A percentile compares a stretch with the other conserved stretches of the same genome.
These are phyloP conservation scores for Ischnus inquisitorius DNA, from an alignment of 2,888 invertebrate genomes.

Conservation along the genomic window DNA sequence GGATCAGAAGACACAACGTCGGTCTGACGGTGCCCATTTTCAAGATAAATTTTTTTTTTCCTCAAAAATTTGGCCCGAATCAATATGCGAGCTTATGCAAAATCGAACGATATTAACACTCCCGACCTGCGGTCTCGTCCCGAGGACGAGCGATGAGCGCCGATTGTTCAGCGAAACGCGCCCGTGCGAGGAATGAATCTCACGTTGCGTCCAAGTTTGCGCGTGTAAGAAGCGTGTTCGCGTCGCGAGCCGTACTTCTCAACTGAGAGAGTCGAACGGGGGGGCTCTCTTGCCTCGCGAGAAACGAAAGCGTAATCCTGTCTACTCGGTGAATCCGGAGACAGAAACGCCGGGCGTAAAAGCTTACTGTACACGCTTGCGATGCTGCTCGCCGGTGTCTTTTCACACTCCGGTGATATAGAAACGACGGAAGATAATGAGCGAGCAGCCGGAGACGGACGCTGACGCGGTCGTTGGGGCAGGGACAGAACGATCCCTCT, in stretches of 20 bases:
- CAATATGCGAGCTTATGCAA: too few relatives aligned
- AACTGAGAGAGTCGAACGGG: constrained; percentile 82
- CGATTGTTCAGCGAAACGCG: neutral
- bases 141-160: too few relatives aligned
- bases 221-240: constrained; percentile 78
- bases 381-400: constrained; percentile 62
- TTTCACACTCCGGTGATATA: constrained; percentile 69
- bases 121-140: too few relatives aligned
- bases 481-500: constrained; percentile 39
- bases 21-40: constrained; percentile 67
- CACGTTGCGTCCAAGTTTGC: constrained; percentile 39
- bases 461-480: constrained; percentile 28
- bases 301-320: constrained; percentile 84
- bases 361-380: constrained; percentile 65
- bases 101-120: too few relatives aligned
- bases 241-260: constrained; percentile 84
- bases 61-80: constrained; percentile 6
- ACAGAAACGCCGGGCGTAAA: constrained; percentile 77
- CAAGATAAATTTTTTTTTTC: neutral
- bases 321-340: constrained; percentile 84
- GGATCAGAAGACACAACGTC: constrained; percentile 67
- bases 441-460: constrained; percentile 61
- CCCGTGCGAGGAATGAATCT: neutral
- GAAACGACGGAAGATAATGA: constrained; percentile 71
- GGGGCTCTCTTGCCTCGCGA: constrained; percentile 77